These are phyloP conservation scores for Sylvia atricapilla DNA, from an alignment of 2,113 vertebrate species.

Conservation along the genomic window DNA sequence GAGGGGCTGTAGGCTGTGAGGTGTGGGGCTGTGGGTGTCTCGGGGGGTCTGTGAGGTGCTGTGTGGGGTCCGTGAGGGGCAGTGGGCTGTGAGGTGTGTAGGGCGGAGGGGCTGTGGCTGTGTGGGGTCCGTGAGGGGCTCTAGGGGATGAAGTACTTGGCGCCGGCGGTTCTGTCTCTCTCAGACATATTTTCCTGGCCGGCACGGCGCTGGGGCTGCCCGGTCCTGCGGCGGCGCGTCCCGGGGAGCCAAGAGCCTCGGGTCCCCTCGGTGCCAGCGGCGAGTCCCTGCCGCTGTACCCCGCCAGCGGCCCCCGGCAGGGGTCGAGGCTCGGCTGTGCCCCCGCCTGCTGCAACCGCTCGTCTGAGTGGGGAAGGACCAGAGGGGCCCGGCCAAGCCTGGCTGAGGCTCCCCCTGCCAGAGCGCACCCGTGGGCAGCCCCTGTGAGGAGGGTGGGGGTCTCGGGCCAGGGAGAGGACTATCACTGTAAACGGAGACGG, in stretches of 20 bases:
- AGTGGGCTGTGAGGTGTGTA: not conserved
- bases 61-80: too few relatives aligned
- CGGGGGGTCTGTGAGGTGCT: not conserved
- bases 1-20: too few relatives aligned
- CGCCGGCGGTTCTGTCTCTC: not conserved
- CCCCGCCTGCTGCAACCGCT: rapidly evolving
- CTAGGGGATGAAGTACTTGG: not conserved
- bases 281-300: not conserved
- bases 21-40: too few relatives aligned
- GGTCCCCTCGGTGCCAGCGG: not conserved
- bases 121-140: not conserved
- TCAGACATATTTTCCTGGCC: not conserved
- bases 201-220: not conserved
- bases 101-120: not conserved
- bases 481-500: too few relatives aligned
- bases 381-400: rapidly evolving
- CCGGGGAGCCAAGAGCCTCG: not conserved
- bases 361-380: not conserved
- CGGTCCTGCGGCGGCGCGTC: too few relatives aligned
- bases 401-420: not conserved
- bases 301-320: not conserved
- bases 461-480: not conserved
- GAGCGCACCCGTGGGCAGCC: not conserved
- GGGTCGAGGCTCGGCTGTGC: not conserved
- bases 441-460: rapidly evolving